Percentiles rank a stretch among this genome's conserved stretches.
phyloP scores from a whole-genome alignment of 2,797 vertebrate species.

The Triplophysa yarkandensis region DNA sequence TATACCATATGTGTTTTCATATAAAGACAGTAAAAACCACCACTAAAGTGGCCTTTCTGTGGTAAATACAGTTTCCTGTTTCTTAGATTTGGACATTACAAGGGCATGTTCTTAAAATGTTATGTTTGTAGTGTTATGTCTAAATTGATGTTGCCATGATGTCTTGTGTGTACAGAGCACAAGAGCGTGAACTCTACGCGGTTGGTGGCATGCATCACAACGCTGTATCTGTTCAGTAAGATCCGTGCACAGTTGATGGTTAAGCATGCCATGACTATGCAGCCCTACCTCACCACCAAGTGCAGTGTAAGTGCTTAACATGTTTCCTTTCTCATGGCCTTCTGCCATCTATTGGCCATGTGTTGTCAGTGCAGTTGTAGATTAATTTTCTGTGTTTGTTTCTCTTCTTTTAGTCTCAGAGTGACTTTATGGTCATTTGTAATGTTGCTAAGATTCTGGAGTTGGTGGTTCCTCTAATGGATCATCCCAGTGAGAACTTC shows the following conservation, averaged over 20 bases:
- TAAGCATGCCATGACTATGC: slow-evolving; percentile 98
- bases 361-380: not conserved
- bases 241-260: slow-evolving; percentile 97
- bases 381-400: not conserved
- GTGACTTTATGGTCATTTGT: slow-evolving; percentile 99
- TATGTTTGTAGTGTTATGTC: too few species aligned
- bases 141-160: not conserved
- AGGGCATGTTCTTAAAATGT: too few species aligned
- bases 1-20: too few species aligned
- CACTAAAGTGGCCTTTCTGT: too few species aligned
- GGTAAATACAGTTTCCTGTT: too few species aligned
- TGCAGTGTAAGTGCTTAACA: slow-evolving; percentile 85
- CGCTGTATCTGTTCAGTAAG: slow-evolving; percentile 98
- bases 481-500: slow-evolving; percentile 95
- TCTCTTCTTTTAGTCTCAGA: slow-evolving; percentile 82
- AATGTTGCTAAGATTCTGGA: slow-evolving; percentile 98
- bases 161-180: slow-evolving; percentile 77
- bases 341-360: slow-evolving; percentile 26
- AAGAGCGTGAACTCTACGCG: slow-evolving; percentile 92
- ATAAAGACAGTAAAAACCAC: too few species aligned
- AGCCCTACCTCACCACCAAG: slow-evolving; percentile 98
- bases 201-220: slow-evolving; percentile 95
- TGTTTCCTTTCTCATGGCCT: not conserved
- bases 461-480: slow-evolving; percentile 94
- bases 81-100: too few species aligned